Conservation (phyloP, 2,888 invertebrate genomes). For the Apamea sordens region DNA sequence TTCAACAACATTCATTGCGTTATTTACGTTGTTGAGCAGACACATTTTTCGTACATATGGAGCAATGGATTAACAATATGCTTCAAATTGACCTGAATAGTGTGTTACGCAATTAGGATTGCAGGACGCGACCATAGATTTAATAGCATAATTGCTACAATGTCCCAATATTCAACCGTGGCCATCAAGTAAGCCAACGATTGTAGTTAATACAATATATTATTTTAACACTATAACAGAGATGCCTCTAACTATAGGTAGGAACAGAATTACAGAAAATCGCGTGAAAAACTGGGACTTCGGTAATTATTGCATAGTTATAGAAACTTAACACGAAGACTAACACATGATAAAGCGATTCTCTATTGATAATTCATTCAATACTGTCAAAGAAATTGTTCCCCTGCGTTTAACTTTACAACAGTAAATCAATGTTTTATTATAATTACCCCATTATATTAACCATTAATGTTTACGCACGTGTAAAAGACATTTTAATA, state of each 20-base stretch:
- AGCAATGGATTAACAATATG: too few species aligned
- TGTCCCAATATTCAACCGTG: slow-evolving; percentile 37
- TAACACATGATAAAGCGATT: slow-evolving; percentile 48
- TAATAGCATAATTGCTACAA: slow-evolving; percentile 43
- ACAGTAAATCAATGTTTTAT: slow-evolving; percentile 59
- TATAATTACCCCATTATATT: slow-evolving; percentile 63
- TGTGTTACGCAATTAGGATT: too few species aligned
- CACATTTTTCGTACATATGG: too few species aligned
- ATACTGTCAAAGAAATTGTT: slow-evolving; percentile 73
- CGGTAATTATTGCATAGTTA: slow-evolving; percentile 38
- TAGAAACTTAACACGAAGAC: slow-evolving; percentile 59
- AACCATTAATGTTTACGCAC: slow-evolving; percentile 43
- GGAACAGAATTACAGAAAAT: slow-evolving; percentile 51
- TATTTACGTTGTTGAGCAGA: too few species aligned
- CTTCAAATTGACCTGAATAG: too few species aligned
- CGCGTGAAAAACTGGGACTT: slow-evolving; percentile 25
- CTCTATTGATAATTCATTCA: slow-evolving; percentile 64
- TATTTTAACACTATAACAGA: slow-evolving; percentile 41
- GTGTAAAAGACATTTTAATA: slow-evolving; percentile 52
- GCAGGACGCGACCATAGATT: slow-evolving; percentile 14
- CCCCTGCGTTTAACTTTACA: slow-evolving; percentile 62
- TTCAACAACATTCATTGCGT: too few species aligned
- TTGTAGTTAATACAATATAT: slow-evolving; percentile 17
- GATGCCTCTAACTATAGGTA: slow-evolving; percentile 47
- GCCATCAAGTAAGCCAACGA: slow-evolving; percentile 22